Base-by-base conservation (phyloP, 2,113 vertebrate genomes). In the Cyrtonyx montezumae region DNA sequence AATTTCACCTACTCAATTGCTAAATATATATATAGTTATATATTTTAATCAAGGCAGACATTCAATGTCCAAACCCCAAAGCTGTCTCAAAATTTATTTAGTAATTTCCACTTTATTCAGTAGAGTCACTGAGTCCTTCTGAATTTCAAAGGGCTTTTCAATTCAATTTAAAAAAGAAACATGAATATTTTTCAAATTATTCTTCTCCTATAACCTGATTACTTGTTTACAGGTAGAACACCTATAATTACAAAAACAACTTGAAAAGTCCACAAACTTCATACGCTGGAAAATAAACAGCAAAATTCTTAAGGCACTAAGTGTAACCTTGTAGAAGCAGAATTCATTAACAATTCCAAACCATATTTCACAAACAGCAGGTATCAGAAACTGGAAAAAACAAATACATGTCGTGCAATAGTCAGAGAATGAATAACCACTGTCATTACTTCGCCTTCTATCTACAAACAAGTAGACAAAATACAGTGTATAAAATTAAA, bases 361-460 rank as follows among this genome's bases (percentile, higher is more conserved):
- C n/a, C 61, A 68, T 49, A 61, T 89, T 91, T 87, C 53, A 84
- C 78, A 89, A 95, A 84, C 45, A 91, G 82, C 55, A 74, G 79
- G 46, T 80, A 83, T 62, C 48, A 74, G 77, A 81, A 67, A 84
- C 59, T 11, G 0, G 17, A 43, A n/a, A 32, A 53, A 77, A 77
- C 63, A 77, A 58, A 81, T 46, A 23, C 23, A 68, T 43, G 26
- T 46, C 84, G 30, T 79, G 34, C 37, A 85, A 63, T 46, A 79
- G 67, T 56, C 36, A 87, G 71, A 91, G 58, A 80, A 79, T 40
- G 85, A 83, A 89, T 49, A 87, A 79, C 4, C 2, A 36, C 37
- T 74, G 11, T 63, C 90, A 83, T 63, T 90, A 55, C 85, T 88
- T 43, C 30, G n/a, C 12, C 77, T 85, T 74, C n/a, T 20, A 45